Conservation (phyloP, 2,888 invertebrate genomes). For the Ochropacha duplaris region DNA sequence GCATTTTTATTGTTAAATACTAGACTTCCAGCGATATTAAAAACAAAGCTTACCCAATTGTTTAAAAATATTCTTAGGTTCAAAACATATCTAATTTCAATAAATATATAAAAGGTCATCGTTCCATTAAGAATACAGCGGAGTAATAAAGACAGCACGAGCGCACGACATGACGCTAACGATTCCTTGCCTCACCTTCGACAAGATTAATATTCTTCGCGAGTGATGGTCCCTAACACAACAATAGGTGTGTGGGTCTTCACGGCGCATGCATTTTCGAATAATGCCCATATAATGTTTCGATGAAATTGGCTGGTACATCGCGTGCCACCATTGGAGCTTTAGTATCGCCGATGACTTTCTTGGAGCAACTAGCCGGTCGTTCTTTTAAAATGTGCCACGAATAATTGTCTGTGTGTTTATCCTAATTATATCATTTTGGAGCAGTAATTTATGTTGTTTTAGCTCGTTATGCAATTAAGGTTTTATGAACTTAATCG, state of each 20-base stretch:
- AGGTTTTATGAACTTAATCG: constrained; percentile 26
- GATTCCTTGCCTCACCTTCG: constrained; percentile 57
- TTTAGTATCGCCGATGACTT: constrained; percentile 68
- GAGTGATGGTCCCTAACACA: constrained; percentile 66
- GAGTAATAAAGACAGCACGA: constrained; percentile 46
- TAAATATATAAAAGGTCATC: constrained; percentile 50
- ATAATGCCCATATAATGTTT: constrained; percentile 81
- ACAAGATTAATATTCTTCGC: constrained; percentile 79
- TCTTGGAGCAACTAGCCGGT: constrained; percentile 49
- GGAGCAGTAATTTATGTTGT: constrained; percentile 33
- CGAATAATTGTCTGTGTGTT: constrained; percentile 18
- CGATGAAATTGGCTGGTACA: constrained; percentile 73
- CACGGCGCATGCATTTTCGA: constrained; percentile 78
- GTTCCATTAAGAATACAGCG: constrained; percentile 56
- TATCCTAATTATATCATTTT: constrained; percentile 32
- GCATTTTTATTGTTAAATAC: background rate
- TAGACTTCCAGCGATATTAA: too few relatives aligned
- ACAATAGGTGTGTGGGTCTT: constrained; percentile 66
- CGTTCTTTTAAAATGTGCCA: constrained; percentile 20
- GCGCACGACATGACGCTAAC: constrained; percentile 49
- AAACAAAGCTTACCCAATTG: background rate
- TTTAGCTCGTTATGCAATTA: constrained; percentile 31
- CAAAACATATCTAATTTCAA: background rate
- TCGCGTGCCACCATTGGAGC: constrained; percentile 59
- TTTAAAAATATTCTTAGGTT: background rate